Evolutionary conservation across 2,797 vertebrate species (phyloP), one percentile per base, ranked within the genome.

Genomic region (Periophthalmus magnuspinnatus): DNA sequence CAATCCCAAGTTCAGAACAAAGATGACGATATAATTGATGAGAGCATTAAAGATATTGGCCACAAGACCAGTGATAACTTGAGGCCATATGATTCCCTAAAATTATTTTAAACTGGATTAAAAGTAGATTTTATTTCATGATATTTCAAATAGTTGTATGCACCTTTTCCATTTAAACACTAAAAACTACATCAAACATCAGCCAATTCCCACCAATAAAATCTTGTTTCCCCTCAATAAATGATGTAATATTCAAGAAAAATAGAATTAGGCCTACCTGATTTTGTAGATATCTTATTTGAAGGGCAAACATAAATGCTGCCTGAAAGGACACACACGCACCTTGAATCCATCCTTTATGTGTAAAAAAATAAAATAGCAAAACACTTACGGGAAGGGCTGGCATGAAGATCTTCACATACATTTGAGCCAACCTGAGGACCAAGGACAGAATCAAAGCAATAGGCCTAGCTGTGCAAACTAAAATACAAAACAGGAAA

Each of bases 381-480:
- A 1, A 64, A 63, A 68, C 77, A 96, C 96, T 95, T 91, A 99
- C 97, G 11, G 96, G 97, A 73, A 99, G 95, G 1, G 95, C 95
- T 32, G 95, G 94, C 85, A 97, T 94, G 72, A 96, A 97, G 84
- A 97, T 93, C 86, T 93, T 93, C 85, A 98, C 96, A 2, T 98
- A 99, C 65, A 91, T 34, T 84, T 98, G 96, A 65, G 95, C 91
- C 68, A 97, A 73, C 86, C 97, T 99, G 5, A 68, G 58, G 54
- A 77, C 38, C 77, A 2, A 22, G 24, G 6, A 16, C 16, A 60
- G 34, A 7, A 24, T 16, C 7, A 57, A 16, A 1, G 16, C 21
- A n/a, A 4, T 41, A 32, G 7, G 13, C 41, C 13, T 45, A 45
- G 13, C 14, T 45, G 41, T 45, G 13, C 19, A 45, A 55, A 33